Evolutionary conservation across 2,888 invertebrate genomes (phyloP), one percentile per base, ranked within the genome.

Genomic region (Leuctra nigra): DNA sequence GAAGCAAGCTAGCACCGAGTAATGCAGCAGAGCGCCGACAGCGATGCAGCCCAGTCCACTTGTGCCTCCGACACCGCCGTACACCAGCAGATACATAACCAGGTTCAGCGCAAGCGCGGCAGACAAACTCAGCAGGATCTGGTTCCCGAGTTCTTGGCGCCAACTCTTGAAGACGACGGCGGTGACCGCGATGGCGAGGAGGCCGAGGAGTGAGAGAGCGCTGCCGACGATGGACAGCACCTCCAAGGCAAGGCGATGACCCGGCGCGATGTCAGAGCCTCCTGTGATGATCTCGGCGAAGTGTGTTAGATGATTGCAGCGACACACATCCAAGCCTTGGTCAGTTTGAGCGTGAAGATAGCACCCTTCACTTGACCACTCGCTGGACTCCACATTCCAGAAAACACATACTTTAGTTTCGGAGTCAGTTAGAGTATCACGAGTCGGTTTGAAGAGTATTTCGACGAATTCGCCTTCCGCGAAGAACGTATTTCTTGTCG

Each of bases 1-100:
- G 65, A 86, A 86, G 59, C 83, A 78, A 1, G 82, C 78, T 44
- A 86, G 69, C 29, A 86, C 77, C 18, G 83, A 80, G 67, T 84
- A 86, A 64, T 86, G 86, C 35, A 86, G 68, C 3, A 79, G 63
- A 6, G 80, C 78, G 3, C 85, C 84, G n/a, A 83, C 70, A 14
- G 72, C 63, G 38, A 82, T 74, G 65, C 86, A 86, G 29, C 24
- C 48, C 13, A 52, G 69, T 68, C 14, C 39, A 13, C 14, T 18
- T 16, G 16, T 33, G 29, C 44, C 20, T 25, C 14, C 23, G n/a
- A 23, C 23, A 22, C 16, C 14, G 44, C n/a, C 46, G 4, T 25
- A 18, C 16, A 67, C 64, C 44, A 74, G 63, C 58, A 56, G 54
- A 9, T 73, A 70, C 1, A 73, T 61, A 9, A 81, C 63, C 66